Base-by-base conservation (phyloP, 1,140 invertebrate genomes). In the Amyelois transitella region DNA sequence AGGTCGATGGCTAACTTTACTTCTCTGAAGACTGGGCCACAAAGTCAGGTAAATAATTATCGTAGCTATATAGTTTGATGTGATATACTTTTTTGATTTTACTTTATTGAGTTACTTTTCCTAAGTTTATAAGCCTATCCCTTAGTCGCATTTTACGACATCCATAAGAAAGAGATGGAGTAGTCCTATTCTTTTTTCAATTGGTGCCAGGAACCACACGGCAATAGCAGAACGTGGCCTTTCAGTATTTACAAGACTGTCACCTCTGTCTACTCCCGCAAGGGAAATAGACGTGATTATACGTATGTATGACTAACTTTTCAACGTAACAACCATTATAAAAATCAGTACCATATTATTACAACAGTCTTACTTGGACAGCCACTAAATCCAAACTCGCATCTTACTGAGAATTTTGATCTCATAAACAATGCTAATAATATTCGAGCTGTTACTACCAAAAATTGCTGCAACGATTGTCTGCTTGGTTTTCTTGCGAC, bases 1-100 rank as follows among this genome's bases (percentile, higher is more conserved):
- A 68, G 82, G 12, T 81, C 81, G 0, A 84, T 88, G 79, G 80
- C 81, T 0, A 88, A 88, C 57, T 88, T 88, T 51, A 88, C 82
- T 1, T 88, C 84, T 0, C 58, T 88, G 24, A 88, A 88, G 49
- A 81, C 77, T 55, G 73, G 72, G 6, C 80, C 81, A 3, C 82
- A 80, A 62, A 63, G 62, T 55, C 82, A 83, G 72, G 84, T 87
- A 67, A 20, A 19, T 28, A 28, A n/a, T n/a, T n/a, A n/a, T n/a
- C n/a, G n/a, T n/a, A n/a, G n/a, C n/a, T n/a, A n/a, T n/a, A n/a
- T n/a, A n/a, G n/a, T n/a, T n/a, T n/a, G n/a, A n/a, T n/a, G n/a
- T n/a, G n/a, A n/a, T n/a, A n/a, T n/a, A n/a, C n/a, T n/a, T n/a
- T n/a, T n/a, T n/a, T n/a, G n/a, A n/a, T n/a, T n/a, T n/a, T n/a